phyloP scores from a whole-genome alignment of 2,888 invertebrate species.

The Homarus gammarus region DNA sequence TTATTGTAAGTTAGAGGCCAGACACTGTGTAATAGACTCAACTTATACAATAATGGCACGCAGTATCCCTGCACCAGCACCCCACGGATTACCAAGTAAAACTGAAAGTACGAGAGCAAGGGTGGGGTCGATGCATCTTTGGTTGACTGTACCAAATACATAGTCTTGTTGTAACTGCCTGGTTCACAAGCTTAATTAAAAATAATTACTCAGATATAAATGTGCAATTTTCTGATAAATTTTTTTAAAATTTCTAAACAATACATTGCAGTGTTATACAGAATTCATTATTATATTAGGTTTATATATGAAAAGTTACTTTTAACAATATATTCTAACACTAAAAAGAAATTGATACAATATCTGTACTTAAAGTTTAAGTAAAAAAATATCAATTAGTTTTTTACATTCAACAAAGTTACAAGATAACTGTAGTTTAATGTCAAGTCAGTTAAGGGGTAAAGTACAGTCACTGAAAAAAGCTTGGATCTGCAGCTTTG shows the following conservation, averaged over 20 bases:
- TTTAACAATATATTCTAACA: neutral
- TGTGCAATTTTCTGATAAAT: neutral
- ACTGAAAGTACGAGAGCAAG: too few relatives aligned
- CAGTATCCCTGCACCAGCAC: too few relatives aligned
- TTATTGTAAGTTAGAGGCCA: too few relatives aligned
- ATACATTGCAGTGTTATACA: neutral
- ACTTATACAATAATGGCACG: too few relatives aligned
- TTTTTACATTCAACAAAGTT: neutral
- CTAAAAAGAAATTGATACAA: neutral
- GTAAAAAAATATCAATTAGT: neutral
- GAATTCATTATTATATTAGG: neutral
- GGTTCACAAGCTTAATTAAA: neutral
- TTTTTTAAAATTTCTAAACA: neutral
- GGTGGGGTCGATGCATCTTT: too few relatives aligned
- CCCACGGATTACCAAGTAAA: too few relatives aligned
- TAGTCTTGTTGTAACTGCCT: too few relatives aligned
- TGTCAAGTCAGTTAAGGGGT: neutral
- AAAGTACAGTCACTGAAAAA: too few relatives aligned
- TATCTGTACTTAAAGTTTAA: neutral
- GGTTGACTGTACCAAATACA: too few relatives aligned
- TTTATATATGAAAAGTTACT: neutral
- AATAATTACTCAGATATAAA: neutral
- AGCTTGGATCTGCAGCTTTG: neutral
- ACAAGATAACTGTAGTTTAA: neutral
- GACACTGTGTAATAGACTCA: too few relatives aligned